Evolutionary conservation across 2,888 invertebrate genomes (phyloP).

Genomic region (Elaeidobius kamerunicus): DNA sequence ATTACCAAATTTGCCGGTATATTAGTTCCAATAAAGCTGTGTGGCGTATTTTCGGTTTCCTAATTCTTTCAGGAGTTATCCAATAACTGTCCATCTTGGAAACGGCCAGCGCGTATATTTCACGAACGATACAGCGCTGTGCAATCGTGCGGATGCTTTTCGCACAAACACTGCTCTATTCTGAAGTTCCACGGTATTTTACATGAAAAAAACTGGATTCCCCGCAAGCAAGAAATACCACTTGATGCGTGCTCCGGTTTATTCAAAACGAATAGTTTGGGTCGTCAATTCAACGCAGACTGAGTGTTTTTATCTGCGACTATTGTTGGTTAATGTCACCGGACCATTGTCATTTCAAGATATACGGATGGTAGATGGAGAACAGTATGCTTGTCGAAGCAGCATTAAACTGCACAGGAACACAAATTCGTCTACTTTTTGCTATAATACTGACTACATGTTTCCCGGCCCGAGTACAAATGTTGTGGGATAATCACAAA

Average conservation of each 20-base stretch:
- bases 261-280: background rate
- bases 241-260: background rate
- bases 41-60: slow-evolving; percentile 4
- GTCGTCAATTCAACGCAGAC: slow-evolving; percentile 21
- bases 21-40: background rate
- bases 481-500: slow-evolving; percentile 2
- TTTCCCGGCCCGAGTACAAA: slow-evolving; percentile 2
- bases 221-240: slow-evolving; percentile 1
- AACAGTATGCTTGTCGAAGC: background rate
- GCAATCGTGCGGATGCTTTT: background rate
- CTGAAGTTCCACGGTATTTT: slow-evolving; percentile 4
- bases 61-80: background rate
- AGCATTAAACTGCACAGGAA: slow-evolving; percentile 2
- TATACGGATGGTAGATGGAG: background rate
- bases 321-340: slow-evolving; percentile 4
- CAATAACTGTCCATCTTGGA: slow-evolving; percentile 1
- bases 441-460: background rate
- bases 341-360: background rate
- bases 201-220: background rate
- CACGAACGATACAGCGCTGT: background rate
- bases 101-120: slow-evolving; percentile 12
- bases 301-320: background rate
- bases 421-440: background rate
- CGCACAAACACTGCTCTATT: slow-evolving; percentile 5
- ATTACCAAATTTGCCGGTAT: slow-evolving; percentile 4